Percentiles rank a stretch among this genome's conserved stretches.
phyloP scores from a whole-genome alignment of 2,797 vertebrate genomes.

The Etheostoma perlongum region DNA sequence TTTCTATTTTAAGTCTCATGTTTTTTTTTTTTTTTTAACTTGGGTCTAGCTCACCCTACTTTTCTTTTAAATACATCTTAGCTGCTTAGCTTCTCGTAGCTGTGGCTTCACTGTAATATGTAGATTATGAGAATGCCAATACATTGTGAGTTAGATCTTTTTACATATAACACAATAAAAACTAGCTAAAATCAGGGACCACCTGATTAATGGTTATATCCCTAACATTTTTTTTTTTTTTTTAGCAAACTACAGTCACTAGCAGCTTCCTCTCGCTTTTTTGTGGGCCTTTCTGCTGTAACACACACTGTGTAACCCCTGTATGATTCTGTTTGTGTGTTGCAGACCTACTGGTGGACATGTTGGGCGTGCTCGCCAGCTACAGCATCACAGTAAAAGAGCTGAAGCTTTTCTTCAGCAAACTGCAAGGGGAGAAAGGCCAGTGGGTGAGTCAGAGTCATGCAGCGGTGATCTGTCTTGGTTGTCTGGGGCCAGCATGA shows the following conservation, averaged over 20 bases:
- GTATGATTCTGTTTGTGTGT: conserved; percentile 30
- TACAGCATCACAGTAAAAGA: conserved; percentile 98
- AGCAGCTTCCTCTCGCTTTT: not conserved
- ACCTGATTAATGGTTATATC: too few relatives aligned
- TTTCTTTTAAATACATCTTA: not conserved
- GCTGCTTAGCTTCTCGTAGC: not conserved
- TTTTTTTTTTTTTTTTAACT: conserved; percentile 10
- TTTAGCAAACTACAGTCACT: not conserved
- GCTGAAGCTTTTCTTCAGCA: conserved; percentile 98
- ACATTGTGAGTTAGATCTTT: not conserved
- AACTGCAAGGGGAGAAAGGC: conserved; percentile 94
- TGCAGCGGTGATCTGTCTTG: conserved; percentile 44
- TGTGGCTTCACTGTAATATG: conserved; percentile 4
- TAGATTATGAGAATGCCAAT: not conserved
- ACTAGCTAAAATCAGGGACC: too few relatives aligned
- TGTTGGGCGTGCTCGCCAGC: conserved; percentile 96
- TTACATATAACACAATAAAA: not conserved
- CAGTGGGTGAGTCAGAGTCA: conserved; percentile 91
- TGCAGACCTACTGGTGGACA: conserved; percentile 97
- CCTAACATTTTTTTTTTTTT: too few relatives aligned
- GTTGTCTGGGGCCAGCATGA: conserved; percentile 63
- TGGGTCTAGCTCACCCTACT: conserved; percentile 7
- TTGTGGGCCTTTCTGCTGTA: not conserved
- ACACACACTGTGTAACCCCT: not conserved
- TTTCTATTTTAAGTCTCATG: conserved; percentile 21